Evolutionary conservation across 2,113 vertebrate genomes (phyloP).

Genomic region (Grammomys dolichurus): DNA sequence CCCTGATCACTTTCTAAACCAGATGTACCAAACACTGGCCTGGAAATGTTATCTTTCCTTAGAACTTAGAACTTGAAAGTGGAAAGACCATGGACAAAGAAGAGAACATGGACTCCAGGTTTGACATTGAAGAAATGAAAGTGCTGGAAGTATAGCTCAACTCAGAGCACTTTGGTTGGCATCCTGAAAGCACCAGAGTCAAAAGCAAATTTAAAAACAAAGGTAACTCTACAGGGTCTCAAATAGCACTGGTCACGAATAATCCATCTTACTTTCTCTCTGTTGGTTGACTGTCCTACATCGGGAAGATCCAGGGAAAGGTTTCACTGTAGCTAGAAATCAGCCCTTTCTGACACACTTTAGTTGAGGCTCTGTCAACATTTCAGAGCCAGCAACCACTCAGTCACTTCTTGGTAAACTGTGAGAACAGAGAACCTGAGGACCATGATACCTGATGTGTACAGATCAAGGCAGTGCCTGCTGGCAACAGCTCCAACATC

Average conservation of each 20-base stretch:
- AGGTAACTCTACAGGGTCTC: background rate
- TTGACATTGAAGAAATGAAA: background rate
- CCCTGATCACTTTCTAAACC: background rate
- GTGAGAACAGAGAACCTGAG: background rate
- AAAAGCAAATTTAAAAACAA: background rate
- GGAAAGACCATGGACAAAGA: background rate
- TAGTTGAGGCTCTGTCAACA: background rate
- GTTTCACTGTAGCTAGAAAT: background rate
- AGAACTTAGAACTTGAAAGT: background rate
- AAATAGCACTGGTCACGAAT: background rate
- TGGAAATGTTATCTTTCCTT: slow-evolving; percentile 11
- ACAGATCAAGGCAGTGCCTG: background rate
- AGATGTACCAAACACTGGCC: background rate
- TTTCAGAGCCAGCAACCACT: background rate
- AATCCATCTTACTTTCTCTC: background rate
- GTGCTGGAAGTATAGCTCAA: background rate
- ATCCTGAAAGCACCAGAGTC: background rate
- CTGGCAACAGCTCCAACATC: background rate
- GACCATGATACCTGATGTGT: background rate
- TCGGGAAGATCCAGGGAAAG: background rate
- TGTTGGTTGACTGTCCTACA: background rate
- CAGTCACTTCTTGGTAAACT: background rate
- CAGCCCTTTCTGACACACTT: fast-evolving
- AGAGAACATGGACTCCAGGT: background rate
- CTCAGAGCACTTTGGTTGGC: background rate